Evolutionary conservation across 2,888 invertebrate genomes (phyloP), one percentile per base, ranked within the genome.

Genomic region (Dusona sp.): DNA sequence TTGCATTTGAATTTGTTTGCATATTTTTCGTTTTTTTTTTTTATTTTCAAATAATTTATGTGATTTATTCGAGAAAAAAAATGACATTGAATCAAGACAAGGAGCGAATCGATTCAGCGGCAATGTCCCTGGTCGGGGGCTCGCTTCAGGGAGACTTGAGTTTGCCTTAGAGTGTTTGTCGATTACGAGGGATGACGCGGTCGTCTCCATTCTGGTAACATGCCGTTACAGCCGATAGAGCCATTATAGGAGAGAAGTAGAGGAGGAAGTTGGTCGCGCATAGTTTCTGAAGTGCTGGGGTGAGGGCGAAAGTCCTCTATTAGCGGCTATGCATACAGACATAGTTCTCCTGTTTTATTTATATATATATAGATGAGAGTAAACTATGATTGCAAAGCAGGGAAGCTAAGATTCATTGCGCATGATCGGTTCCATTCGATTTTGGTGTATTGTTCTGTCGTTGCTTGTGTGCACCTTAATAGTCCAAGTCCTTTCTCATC

Each of bases 231-330:
- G 54, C 83, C 86, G 88, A 89, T 89, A 88, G 87, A 89, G 88
- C 88, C 89, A 89, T 91, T 91, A 89, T 90, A 82, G 90, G 87
- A 77, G 84, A 72, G 75, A 25, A 29, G 25, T 16, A 29, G 57
- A 29, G 57, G 57, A 13, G 11, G 29, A 22, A 54, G 22, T 25
- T 61, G 57, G 57, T 64, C 87, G 68, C 61, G 74, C 79, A 54
- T 54, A 68, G 54, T 79, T 79, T 38, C 68, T 29, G 16, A 45
- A 75, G 29, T 65, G 19, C 72, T 42, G 33, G 61, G 73, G 81
- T 51, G 42, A 45, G 75, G 79, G 68, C 38, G 74, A 85, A 79
- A 85, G 72, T 64, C 86, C 36, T 74, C 84, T 88, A 88, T 89
- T 89, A 89, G 87, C 19, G 36, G 42, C 48, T 29, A 87, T 67